Conservation (phyloP, 1,140 invertebrate species). For the Contarinia nasturtii region DNA sequence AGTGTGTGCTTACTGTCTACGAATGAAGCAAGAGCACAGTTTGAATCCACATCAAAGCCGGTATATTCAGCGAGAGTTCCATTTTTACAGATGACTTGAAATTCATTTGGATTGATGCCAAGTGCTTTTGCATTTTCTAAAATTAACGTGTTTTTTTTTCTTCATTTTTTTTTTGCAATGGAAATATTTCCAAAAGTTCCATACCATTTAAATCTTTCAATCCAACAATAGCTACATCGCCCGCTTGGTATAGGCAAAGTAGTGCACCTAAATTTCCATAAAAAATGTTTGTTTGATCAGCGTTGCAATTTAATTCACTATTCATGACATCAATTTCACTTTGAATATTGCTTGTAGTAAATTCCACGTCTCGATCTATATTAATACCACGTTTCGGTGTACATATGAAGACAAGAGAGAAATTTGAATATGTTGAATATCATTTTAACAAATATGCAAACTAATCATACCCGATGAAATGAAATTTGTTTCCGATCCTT, state of each 20-base stretch:
- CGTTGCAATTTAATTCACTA: slow-evolving; percentile 16
- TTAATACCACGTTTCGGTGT: too few species aligned
- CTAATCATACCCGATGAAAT: too few species aligned
- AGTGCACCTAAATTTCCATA: slow-evolving; percentile 44
- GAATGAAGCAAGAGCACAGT: slow-evolving; percentile 32
- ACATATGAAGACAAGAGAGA: too few species aligned
- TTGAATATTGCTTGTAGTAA: too few species aligned
- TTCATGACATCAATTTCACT: too few species aligned
- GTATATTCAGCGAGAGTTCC: slow-evolving; percentile 27
- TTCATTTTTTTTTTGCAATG: not conserved
- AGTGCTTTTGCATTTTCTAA: slow-evolving; percentile 13
- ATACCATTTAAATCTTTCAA: slow-evolving; percentile 23
- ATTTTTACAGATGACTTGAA: slow-evolving; percentile 34
- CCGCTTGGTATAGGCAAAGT: slow-evolving; percentile 28
- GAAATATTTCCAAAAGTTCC: not conserved
- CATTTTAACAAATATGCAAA: too few species aligned
- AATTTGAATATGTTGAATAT: too few species aligned
- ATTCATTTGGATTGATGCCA: slow-evolving; percentile 15
- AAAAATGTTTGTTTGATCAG: slow-evolving; percentile 29
- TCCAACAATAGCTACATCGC: slow-evolving; percentile 38
- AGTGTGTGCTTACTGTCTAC: slow-evolving; percentile 32
- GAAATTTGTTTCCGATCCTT: too few species aligned
- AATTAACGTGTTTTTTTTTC: slow-evolving; percentile 1
- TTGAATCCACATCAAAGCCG: slow-evolving; percentile 29
- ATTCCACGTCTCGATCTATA: too few species aligned